Evolutionary conservation across 1,140 invertebrate genomes (phyloP), one percentile per base, ranked within the genome.

Genomic region (Scylla paramamosain): DNA sequence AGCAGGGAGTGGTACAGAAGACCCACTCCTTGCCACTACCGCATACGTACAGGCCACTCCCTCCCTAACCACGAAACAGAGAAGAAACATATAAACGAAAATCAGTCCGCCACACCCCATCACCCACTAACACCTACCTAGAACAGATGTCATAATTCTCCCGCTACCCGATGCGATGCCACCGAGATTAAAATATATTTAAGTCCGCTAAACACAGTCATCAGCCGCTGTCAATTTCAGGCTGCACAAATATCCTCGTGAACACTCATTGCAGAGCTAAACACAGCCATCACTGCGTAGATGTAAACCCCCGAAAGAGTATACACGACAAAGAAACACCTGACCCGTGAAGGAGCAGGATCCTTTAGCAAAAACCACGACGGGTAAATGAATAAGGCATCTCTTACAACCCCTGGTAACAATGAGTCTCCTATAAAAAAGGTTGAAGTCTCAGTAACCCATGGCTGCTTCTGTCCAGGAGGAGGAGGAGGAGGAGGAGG

Each of bases 401-500:
- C 6, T 2, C 67, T n/a, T 59, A 59, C 52, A 20, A 59, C 16
- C 52, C 52, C 10, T 59, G 52, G 52, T 20, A 59, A 59, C 16
- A 59, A 59, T 14, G 16, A 59, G 52, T 39, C 39, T 39, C 39
- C 39, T 59, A 59, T 14, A 59, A 59, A 59, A 59, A 59, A 59
- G 20, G 20, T 77, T 7, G 25, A 77, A 20, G 67, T 77, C n/a
- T 77, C n/a, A n/a, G 20, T n/a, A 77, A 25, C 67, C 20, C 67
- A 2, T n/a, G 67, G 20, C 67, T 77, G 32, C 25, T 88, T 16
- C 31, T 88, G 46, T 4, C 20, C 16, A 45, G 87, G 7, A 8
- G 87, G 10, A 88, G 87, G 87, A 88, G 31, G 87, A 88, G 8
- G 87, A 88, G 32, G 87, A 14, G 12, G 87, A 88, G 28, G 31